A percentile compares a stretch with the other conserved stretches of the same genome.
Evolutionary conservation across 1,140 invertebrate species (phyloP).

Genomic region (Ridgeia piscesae): DNA sequence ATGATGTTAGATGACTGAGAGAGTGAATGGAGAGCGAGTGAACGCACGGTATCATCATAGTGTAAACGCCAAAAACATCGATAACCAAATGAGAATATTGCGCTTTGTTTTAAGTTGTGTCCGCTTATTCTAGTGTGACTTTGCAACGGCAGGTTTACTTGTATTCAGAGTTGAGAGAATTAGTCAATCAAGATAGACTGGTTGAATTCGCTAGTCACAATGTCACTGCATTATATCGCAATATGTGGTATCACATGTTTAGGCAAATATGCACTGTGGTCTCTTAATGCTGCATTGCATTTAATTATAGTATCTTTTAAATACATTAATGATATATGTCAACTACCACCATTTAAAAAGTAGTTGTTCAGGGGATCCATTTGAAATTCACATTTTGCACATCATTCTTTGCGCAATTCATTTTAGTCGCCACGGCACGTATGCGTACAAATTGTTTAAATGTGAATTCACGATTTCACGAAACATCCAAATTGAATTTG

Average conservation of each 20-base stretch:
- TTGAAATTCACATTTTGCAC: background rate
- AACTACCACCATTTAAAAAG: background rate
- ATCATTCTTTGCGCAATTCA: background rate
- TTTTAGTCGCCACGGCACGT: background rate
- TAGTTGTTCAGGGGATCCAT: background rate
- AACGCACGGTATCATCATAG: too few species aligned
- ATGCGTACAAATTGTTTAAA: background rate
- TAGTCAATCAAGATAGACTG: too few species aligned
- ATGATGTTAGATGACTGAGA: too few species aligned
- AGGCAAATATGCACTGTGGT: background rate
- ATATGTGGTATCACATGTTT: background rate
- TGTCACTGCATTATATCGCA: background rate
- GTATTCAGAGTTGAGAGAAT: too few species aligned
- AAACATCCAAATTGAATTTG: too few species aligned
- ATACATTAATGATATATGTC: background rate
- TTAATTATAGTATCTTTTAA: background rate
- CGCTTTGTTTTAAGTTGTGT: too few species aligned
- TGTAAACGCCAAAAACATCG: too few species aligned
- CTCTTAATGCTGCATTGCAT: background rate
- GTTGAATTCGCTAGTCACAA: background rate
- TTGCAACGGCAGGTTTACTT: too few species aligned
- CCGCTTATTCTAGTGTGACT: too few species aligned
- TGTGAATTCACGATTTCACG: background rate
- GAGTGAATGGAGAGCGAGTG: too few species aligned
- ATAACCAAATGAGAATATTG: too few species aligned